Evolutionary conservation across 2,113 vertebrate species (phyloP), one percentile per base, ranked within the genome.

Genomic region (Triplophysa tibetana): DNA sequence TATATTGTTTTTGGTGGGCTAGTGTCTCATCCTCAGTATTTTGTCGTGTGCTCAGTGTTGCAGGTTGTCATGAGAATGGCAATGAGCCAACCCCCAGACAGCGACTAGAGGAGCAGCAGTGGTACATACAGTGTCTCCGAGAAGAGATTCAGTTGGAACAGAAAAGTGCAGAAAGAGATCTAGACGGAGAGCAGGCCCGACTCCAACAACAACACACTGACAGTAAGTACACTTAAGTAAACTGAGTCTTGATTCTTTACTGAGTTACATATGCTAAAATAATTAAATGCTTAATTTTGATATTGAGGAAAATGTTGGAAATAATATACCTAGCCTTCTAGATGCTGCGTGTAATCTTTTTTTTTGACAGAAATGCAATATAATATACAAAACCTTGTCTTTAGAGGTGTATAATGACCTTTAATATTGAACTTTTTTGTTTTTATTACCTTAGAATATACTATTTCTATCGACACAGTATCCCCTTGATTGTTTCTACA

Each of bases 131-230:
- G 81, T 89, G 90, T 83, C 88, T 96, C 85, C 91, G 92, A 52
- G 92, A 93, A 73, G 94, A 94, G 84, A 96, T 97, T 73, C 88
- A 93, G 81, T 85, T 80, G 72, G 95, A 94, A 82, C 95, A 96
- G 83, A 92, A 89, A 80, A 87, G 87, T 87, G 92, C 93, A 48
- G 94, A 97, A 77, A 89, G 0, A 83, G 94, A 96, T 60, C 91
- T 95, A 81, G 92, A 96, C 75, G 88, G 90, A 41, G 94, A 95
- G 79, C 94, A 95, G 88, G 90, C 91, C 2, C 81, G 82, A 17
- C 88, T 95, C 33, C 88, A 87, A 81, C 91, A 93, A 83, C 93
- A 94, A 84, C 92, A 93, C 79, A 86, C 86, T 86, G 94, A 96
- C 79, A 91, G 97, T 98, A 87, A 82, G 96, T 89, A 72, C 41